Base-by-base conservation (phyloP, 1,140 invertebrate species). In the Aphaenogaster floridana region DNA sequence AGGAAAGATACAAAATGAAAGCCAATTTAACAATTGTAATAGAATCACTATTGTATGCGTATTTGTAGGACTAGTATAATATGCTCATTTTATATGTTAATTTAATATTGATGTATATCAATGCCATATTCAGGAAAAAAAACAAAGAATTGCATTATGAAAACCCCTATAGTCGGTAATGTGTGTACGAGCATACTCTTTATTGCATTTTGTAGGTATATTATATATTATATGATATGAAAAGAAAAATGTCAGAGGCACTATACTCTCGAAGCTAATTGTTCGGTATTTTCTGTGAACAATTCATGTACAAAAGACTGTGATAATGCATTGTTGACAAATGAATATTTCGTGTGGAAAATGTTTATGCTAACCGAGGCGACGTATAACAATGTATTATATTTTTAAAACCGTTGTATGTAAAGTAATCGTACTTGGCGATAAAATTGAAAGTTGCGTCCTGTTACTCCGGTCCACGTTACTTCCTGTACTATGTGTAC, bases 251-350 rank as follows among this genome's bases (percentile, higher is more conserved):
- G 21, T 57, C 45, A 57, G 21, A 64, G 15, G n/a, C 15, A 66
- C n/a, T 78, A 28, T 28, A 45, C 36, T 79, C 48, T 79, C 61
- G 45, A 50, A 66, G 15, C 13, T 54, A 80, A 61, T 50, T 11
- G 7, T 50, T 74, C 4, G 8, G 2, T 78, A 61, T 87, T 61
- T 87, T 66, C 52, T 63, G 86, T 64, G 81, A 79, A 48, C 13
- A 87, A 72, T 42, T 81, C 64, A 57, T 90, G 85, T 89, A 80
- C 72, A 84, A 71, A 86, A 90, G 88, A 63, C 89, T 90, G 89
- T 90, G 89, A 90, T 90, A 72, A 89, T n/a, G 17, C 50, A 48
- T 86, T 87, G 36, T 90, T 76, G 68, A 50, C 52, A 59, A 34
- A 76, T 15, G 11, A 89, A 78, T 90, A 89, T 72, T 59, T 54